Conservation (phyloP, 2,888 invertebrate species). For the Lacanobia wlatinum region DNA sequence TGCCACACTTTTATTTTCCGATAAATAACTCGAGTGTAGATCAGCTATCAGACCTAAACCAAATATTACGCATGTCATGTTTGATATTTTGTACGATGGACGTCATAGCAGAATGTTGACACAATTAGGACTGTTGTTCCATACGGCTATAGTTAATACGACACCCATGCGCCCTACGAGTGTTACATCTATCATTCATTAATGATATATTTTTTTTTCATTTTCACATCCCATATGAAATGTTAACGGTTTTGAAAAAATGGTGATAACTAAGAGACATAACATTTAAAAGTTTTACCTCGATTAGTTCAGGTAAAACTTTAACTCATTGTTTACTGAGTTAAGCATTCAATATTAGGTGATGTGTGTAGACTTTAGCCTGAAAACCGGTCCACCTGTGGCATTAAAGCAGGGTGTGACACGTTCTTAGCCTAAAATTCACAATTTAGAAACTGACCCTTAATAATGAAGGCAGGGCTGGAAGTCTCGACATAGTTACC, state of each 20-base stretch:
- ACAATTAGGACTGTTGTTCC: conserved; percentile 24
- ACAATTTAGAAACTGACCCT: no score
- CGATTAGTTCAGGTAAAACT: background rate
- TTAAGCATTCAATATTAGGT: no score
- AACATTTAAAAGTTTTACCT: background rate
- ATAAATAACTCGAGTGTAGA: conserved; percentile 68
- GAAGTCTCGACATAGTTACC: no score
- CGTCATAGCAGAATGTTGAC: conserved; percentile 55
- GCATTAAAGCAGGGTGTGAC: no score
- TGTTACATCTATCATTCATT: background rate
- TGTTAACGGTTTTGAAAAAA: background rate
- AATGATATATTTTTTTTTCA: background rate
- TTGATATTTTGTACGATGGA: conserved; percentile 48
- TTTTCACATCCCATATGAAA: background rate
- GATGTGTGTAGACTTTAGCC: no score
- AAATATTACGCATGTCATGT: conserved; percentile 57
- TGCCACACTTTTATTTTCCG: conserved; percentile 73
- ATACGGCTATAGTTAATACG: conserved; percentile 7
- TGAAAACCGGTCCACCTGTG: no score
- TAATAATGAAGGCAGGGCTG: no score
- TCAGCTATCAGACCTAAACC: conserved; percentile 58
- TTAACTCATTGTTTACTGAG: background rate
- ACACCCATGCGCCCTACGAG: background rate
- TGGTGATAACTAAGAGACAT: no score
- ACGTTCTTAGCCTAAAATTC: background rate